phyloP scores from a whole-genome alignment of 2,888 invertebrate species.

The Silvanus unidentatus region DNA sequence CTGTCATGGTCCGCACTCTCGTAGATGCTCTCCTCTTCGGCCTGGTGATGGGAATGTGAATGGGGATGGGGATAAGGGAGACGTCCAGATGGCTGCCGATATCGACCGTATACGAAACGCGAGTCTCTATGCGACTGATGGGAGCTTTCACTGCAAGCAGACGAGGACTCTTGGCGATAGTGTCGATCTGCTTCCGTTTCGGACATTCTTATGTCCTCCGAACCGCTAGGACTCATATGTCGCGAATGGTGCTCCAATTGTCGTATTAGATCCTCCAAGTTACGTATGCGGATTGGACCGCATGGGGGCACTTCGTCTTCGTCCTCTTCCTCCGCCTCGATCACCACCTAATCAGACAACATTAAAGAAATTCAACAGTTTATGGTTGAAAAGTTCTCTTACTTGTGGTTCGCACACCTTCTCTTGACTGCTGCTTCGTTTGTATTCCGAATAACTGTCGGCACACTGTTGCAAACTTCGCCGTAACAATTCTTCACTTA shows the following conservation, averaged over 20 bases:
- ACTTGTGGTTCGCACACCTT: slow-evolving; percentile 67
- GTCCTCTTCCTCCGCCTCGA: slow-evolving; percentile 55
- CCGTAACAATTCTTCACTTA: slow-evolving; percentile 63
- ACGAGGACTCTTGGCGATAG: slow-evolving; percentile 66
- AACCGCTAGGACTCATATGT: slow-evolving; percentile 86
- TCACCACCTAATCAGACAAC: slow-evolving; percentile 36
- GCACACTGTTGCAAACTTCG: slow-evolving; percentile 62
- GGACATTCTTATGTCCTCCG: slow-evolving; percentile 83
- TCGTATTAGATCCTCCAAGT: slow-evolving; percentile 83
- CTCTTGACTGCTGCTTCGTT: slow-evolving; percentile 57
- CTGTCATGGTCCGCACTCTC: slow-evolving; percentile 76
- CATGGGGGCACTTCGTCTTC: slow-evolving; percentile 73
- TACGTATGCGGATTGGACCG: slow-evolving; percentile 83
- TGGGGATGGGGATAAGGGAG: slow-evolving; percentile 42
- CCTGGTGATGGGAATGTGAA: slow-evolving; percentile 49
- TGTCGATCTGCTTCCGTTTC: slow-evolving; percentile 81
- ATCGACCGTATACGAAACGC: slow-evolving; percentile 65
- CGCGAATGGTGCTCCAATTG: slow-evolving; percentile 83
- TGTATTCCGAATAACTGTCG: slow-evolving; percentile 56
- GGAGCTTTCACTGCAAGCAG: slow-evolving; percentile 67
- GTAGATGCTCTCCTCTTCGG: slow-evolving; percentile 80
- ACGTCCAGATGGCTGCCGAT: slow-evolving; percentile 48
- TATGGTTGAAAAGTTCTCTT: neutral
- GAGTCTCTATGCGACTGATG: slow-evolving; percentile 72
- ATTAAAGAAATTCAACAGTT: no score